Conservation (phyloP, 2,113 vertebrate genomes). For the Elaphurus davidianus region DNA sequence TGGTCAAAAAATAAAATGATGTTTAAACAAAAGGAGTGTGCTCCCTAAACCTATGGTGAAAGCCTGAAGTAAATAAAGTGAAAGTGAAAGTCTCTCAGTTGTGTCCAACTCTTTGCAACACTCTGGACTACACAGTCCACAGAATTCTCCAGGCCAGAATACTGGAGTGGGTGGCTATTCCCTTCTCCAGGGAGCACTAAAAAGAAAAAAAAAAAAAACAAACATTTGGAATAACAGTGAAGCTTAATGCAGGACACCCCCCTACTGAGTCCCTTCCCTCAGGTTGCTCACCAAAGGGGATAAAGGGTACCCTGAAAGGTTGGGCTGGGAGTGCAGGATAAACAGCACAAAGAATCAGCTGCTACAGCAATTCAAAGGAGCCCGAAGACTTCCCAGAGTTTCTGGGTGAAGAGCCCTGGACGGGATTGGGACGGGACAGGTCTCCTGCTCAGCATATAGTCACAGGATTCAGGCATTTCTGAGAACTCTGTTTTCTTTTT, state of each 20-base stretch:
- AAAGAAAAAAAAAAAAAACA: neutral
- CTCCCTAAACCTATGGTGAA: neutral
- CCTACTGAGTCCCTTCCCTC: neutral
- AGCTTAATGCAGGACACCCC: fast-evolving
- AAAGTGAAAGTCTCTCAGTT: neutral
- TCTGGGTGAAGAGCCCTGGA: neutral
- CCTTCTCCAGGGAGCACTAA: neutral
- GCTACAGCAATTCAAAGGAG: neutral
- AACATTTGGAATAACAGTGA: neutral
- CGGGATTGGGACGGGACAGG: neutral
- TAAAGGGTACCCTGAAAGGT: fast-evolving
- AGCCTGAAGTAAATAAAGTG: neutral
- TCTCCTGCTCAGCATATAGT: neutral
- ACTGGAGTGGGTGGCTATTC: neutral
- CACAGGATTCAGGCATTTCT: neutral
- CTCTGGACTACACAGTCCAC: neutral
- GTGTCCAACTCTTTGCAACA: neutral
- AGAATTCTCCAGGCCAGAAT: neutral
- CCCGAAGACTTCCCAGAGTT: neutral
- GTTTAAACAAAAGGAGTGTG: neutral
- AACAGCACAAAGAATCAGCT: neutral
- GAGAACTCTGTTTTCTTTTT: neutral
- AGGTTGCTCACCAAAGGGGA: neutral
- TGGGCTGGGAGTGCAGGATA: neutral
- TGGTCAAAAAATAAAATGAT: neutral